phyloP scores from a whole-genome alignment of 2,797 vertebrate genomes.

The Mionectes olivaceus region DNA sequence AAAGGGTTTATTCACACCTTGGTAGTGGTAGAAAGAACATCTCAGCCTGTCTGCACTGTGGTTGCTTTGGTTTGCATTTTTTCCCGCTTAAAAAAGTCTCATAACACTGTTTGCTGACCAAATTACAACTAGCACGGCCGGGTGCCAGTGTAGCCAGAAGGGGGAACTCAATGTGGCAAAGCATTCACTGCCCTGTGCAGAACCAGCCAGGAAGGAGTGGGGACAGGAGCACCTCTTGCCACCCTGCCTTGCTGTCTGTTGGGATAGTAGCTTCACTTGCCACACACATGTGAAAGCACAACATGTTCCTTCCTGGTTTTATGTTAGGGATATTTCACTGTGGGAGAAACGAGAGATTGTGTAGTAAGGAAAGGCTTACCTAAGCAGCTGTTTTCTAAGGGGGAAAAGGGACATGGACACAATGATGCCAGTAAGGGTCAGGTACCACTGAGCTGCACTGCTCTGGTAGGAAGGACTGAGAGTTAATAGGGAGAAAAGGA shows the following conservation, averaged over 20 bases:
- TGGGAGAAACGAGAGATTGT: neutral
- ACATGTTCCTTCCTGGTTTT: neutral
- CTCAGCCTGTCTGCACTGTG: neutral
- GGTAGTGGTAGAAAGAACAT: neutral
- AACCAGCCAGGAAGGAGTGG: neutral
- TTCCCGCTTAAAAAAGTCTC: neutral
- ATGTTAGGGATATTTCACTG: neutral
- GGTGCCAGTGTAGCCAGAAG: neutral
- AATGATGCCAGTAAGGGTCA: neutral
- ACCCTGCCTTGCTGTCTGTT: neutral
- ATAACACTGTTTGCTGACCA: neutral
- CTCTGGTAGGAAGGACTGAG: neutral
- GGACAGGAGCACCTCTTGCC: neutral
- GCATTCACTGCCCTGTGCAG: neutral
- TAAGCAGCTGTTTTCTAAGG: neutral
- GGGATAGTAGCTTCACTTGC: neutral
- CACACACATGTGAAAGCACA: neutral
- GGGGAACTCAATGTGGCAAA: neutral
- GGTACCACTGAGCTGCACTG: neutral
- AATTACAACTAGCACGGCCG: neutral
- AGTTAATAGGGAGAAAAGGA: neutral
- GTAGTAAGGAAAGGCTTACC: neutral
- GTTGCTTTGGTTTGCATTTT: neutral
- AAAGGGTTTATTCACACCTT: neutral
- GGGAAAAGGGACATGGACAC: neutral